Evolutionary conservation across 2,797 vertebrate genomes (phyloP).

Genomic region (Acanthurus tractus): DNA sequence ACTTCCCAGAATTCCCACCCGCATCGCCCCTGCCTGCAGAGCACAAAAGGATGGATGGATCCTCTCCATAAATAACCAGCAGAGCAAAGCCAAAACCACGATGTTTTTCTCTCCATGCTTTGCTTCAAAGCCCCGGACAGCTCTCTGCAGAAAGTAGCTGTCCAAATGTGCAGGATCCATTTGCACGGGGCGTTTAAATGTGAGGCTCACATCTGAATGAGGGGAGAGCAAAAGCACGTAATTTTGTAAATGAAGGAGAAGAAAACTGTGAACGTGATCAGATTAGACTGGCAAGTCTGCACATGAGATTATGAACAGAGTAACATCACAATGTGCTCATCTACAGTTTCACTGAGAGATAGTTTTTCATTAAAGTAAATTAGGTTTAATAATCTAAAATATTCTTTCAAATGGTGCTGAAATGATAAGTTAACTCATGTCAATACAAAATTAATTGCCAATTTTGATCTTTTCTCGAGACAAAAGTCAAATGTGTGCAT

Average conservation of each 20-base stretch:
- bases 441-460: not conserved
- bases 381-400: not conserved
- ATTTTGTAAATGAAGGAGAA: constrained; percentile 23
- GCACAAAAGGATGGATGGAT: constrained; percentile 81
- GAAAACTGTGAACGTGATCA: constrained; percentile 31
- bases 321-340: constrained; percentile 24
- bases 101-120: constrained; percentile 76
- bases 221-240: constrained; percentile 24
- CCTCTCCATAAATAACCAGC: constrained; percentile 83
- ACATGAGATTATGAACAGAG: constrained; percentile 26
- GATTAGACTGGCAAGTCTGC: constrained; percentile 38
- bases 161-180: constrained; percentile 68
- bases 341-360: not conserved
- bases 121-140: constrained; percentile 60
- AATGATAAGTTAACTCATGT: not conserved
- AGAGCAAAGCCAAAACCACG: constrained; percentile 75
- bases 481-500: not conserved
- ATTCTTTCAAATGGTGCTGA: not conserved
- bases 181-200: constrained; percentile 43
- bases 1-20: constrained; percentile 80
- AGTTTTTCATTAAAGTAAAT: not conserved
- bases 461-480: not conserved
- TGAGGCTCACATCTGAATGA: constrained; percentile 35
- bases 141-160: constrained; percentile 42
- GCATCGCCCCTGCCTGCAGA: constrained; percentile 71